Conservation (phyloP, 2,797 vertebrate genomes). For the Serranus cabrilla region DNA sequence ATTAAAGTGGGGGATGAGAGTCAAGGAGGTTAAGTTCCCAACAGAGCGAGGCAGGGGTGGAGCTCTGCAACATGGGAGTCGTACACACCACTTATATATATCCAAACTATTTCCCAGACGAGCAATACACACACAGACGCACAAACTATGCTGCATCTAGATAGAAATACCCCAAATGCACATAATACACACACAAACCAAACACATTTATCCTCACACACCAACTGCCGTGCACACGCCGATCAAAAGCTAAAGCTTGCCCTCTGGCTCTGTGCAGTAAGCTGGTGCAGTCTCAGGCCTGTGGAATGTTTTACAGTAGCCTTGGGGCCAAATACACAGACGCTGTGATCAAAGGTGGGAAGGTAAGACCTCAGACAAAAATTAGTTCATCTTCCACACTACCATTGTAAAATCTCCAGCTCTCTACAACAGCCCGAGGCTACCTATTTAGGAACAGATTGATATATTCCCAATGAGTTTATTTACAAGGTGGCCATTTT, state of each 20-base stretch:
- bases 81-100: conserved; percentile 23
- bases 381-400: conserved; percentile 28
- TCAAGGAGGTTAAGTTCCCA: conserved; percentile 62
- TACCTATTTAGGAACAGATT: neutral
- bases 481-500: neutral
- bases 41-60: conserved; percentile 45
- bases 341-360: conserved; percentile 66
- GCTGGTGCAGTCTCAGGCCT: conserved; percentile 47
- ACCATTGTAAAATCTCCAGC: conserved; percentile 46
- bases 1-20: conserved; percentile 73
- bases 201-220: conserved; percentile 11
- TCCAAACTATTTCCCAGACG: conserved; percentile 31
- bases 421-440: conserved; percentile 18
- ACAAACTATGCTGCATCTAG: conserved; percentile 7
- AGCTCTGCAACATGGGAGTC: conserved; percentile 49
- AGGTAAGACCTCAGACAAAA: conserved; percentile 58
- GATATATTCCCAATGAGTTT: conserved; percentile 4
- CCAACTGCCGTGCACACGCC: conserved; percentile 2
- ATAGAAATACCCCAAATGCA: conserved; percentile 30
- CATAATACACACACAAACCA: conserved; percentile 7
- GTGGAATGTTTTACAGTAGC: conserved; percentile 75
- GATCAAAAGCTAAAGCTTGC: conserved; percentile 62
- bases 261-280: conserved; percentile 70
- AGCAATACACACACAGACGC: conserved; percentile 11
- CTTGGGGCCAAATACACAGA: conserved; percentile 74